Evolutionary conservation across 2,113 vertebrate genomes (phyloP).

Genomic region (cattle (Bos taurus)): ARS-UCD2.0 NC_037343.1:73000501-73001000

Average conservation of each 20-base stretch:
- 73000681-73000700: not conserved
- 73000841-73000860: not conserved
- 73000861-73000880: not conserved
- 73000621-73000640: not conserved
- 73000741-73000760: rapidly evolving
- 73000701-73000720: not conserved
- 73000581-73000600: rapidly evolving
- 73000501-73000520: not conserved
- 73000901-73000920: not conserved
- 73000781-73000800: not conserved
- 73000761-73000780: not conserved
- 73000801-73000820: not conserved
- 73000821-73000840: not conserved
- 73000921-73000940: not conserved
- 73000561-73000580: not conserved
- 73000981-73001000: not conserved
- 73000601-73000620: not conserved
- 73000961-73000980: not conserved
- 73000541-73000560: not conserved
- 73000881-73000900: not conserved
- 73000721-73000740: not conserved
- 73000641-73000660: not conserved
- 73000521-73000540: not conserved
- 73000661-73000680: not conserved
- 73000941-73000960: not conserved